Evolutionary conservation across 1,140 invertebrate genomes (phyloP).

Genomic region (Drosophila watanabei): DNA sequence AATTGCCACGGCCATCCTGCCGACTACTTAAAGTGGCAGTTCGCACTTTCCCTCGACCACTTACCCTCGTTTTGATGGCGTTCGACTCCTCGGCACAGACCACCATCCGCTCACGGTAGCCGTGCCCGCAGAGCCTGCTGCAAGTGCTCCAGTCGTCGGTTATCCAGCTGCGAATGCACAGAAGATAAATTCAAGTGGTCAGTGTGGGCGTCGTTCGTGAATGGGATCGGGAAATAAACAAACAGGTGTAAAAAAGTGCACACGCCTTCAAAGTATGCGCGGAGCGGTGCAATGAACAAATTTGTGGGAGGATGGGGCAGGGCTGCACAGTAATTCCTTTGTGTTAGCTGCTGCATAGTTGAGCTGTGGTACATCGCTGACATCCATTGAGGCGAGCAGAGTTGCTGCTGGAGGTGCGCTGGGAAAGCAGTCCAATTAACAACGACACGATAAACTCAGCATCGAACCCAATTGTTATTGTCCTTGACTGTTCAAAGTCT

Average conservation of each 20-base stretch:
- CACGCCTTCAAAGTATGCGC: constrained; percentile 52
- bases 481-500: neutral
- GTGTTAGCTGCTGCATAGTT: constrained; percentile 33
- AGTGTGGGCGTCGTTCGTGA: constrained; percentile 39
- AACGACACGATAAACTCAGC: neutral
- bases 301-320: neutral
- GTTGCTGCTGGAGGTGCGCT: neutral
- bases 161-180: constrained; percentile 90
- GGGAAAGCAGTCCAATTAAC: constrained; percentile 9
- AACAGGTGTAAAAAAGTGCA: constrained; percentile 37
- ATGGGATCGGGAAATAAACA: constrained; percentile 45
- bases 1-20: constrained; percentile 56
- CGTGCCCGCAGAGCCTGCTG: constrained; percentile 93
- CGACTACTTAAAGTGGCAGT: constrained; percentile 9
- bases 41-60: constrained; percentile 48
- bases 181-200: constrained; percentile 56
- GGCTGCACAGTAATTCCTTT: constrained; percentile 17
- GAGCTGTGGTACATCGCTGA: constrained; percentile 9
- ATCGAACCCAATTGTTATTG: neutral
- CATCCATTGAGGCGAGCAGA: neutral
- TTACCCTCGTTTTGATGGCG: constrained; percentile 89
- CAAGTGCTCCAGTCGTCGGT: constrained; percentile 95
- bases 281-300: neutral
- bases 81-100: constrained; percentile 92
- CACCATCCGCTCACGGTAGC: constrained; percentile 91